Base-by-base conservation (phyloP, 2,113 vertebrate genomes). In the Hippocampus barbouri region DNA sequence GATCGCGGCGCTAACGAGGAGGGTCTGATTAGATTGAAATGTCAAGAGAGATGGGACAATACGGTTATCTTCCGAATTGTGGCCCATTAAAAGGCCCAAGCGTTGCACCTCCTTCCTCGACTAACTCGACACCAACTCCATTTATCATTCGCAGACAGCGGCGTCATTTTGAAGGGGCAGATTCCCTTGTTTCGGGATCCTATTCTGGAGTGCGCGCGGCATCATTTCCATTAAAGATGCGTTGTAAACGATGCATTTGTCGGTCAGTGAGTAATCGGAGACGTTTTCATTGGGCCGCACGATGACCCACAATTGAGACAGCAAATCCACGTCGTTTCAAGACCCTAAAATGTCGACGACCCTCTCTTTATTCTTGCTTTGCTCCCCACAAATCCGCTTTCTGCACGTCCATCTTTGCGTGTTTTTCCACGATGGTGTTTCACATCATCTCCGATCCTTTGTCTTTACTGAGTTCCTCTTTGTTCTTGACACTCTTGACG, bases 21-120 rank as follows among this genome's bases (percentile, higher is more conserved):
- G 81, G 78, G 74, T 79, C 77, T 89, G 86, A 90, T 89, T 89
- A 83, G 86, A 90, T 88, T 87, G 78, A 87, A 88, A 88, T 87
- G 86, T 89, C 89, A 85, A 82, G 86, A 88, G 86, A 80, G 84
- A 87, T 87, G 73, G 81, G 79, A 87, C 88, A 85, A 89, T 86
- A 86, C 83, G 85, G 89, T 90, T 88, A 90, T 89, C 89, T 86
- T 86, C 86, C 88, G 83, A 88, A 89, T 90, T 69, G 89, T 85
- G 71, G 82, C 74, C 88, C 80, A 88, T 90, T 89, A 87, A 87
- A 85, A 78, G 77, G 79, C 70, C 84, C 79, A 74, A 81, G 85
- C 80, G 82, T 84, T 76, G 79, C 59, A 70, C 83, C 85, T 81
- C 87, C 81, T 76, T 78, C 74, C 74, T 86, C 74, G 25, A 62